Evolutionary conservation across 2,888 invertebrate species (phyloP), one percentile per base, ranked within the genome.

Genomic region (Drosophila flavopinicola): DNA sequence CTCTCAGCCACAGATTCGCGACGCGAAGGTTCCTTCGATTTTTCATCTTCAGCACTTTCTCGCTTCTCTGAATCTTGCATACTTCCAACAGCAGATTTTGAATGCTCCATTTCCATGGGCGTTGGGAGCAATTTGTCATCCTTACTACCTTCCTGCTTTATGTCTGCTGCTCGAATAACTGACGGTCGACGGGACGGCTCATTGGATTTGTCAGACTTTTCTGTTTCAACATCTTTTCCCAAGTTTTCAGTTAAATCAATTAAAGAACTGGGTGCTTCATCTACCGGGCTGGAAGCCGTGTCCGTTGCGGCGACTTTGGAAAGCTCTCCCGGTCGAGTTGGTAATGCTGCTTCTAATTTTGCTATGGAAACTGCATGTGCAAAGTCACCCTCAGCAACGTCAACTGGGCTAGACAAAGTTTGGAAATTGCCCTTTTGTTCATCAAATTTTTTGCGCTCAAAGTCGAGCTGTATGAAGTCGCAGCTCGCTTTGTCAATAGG

Each of bases 1-100:
- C 64, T 64, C 9, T 64, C 77, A 10, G 60, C 59, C 15, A 44
- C 63, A 6, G 71, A 75, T 20, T 57, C 17, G 20, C 54, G 35
- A 3, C 68, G 23, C 0, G 77, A 75, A 1, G 61, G 4, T 30
- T 59, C 71, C 17, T 67, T 63, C 1, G 71, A 67, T 10, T 37
- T 42, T 13, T 52, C 52, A 6, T 49, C 60, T 33, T 39, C 15
- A 32, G 17, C 52, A 13, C 54, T 58, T 6, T 48, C 47, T 6
- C 35, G 10, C 10, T 63, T 66, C 0, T 66, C 53, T 7, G 52
- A 39, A 6, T 53, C 44, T 4, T 48, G 48, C 10, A n/a, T 32
- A 41, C 39, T 39, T 24, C 17, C 49, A 20, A 33, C 20, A 5
- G 13, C 13, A 20, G 49, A 41, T 25, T 13, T 33, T 11, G 47